Evolutionary conservation across 2,888 invertebrate genomes (phyloP), one percentile per base, ranked within the genome.

Genomic region (Mesorhabditis spiculigera): DNA sequence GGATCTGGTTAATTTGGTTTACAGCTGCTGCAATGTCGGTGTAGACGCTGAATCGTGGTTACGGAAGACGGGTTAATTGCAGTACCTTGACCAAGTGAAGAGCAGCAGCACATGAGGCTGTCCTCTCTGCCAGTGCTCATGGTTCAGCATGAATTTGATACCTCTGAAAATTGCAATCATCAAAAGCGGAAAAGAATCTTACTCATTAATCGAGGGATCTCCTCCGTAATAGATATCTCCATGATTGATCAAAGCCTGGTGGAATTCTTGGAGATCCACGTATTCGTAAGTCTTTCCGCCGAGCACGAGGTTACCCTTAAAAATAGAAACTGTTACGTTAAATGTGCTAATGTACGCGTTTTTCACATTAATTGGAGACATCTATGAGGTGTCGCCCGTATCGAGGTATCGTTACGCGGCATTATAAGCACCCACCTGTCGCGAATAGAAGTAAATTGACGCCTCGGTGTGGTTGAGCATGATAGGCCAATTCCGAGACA

Each of bases 101-200:
- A 50, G n/a, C 1, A 50, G 58, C 8, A 50, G 8, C 10, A 50
- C 58, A 13, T 50, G 8, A 13, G 58, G 58, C 8, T 50, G 58
- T 50, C 58, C 58, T 50, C 58, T 50, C n/a, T 50, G 58, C 58
- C 58, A 50, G 8, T 50, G 58, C 58, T 50, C 58, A n/a, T 50
- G 58, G 8, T n/a, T n/a, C 10, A 50, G 8, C 58, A 50, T 50
- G 58, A 50, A 50, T 50, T 50, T 10, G 8, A 50, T 13, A 50
- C 58, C 58, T 13, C 58, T 50, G n/a, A 50, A 50, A 50, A 50
- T n/a, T n/a, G 8, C 58, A 28, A 28, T 28, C n/a, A 2, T 50
- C 10, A 50, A 50, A 50, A 50, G 58, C n/a, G 28, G 28, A 2
- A 50, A 50, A 50, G 8, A 1, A 2, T 50, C 58, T 50, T 13